Base-by-base conservation (phyloP, 2,888 invertebrate species). In the Yponomeuta sedellus region DNA sequence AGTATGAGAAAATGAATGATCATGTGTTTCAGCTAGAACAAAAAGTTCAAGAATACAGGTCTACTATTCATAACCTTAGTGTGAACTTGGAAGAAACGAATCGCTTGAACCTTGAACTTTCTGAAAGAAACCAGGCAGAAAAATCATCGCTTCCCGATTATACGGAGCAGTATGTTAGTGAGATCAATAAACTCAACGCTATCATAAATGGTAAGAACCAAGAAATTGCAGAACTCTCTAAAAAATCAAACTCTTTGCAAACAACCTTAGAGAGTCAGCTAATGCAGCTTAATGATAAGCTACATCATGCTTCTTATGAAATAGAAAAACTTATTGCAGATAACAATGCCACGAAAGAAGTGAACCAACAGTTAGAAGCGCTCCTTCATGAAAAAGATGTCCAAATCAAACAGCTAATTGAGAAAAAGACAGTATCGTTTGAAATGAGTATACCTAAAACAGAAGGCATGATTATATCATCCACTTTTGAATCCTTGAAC, bases 111-210 rank as follows among this genome's bases (percentile, higher is more conserved):
- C 79, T 83, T 68, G 80, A 82, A 64, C 69, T 89, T 52, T 66
- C 74, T 58, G 80, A 82, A 64, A 85, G 80, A 70, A 70, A 73
- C 22, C 70, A 71, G 22, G 74, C 71, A 69, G 75, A 80, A 61
- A 73, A 76, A 59, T 67, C 61, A 59, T 66, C 70, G 64, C 22
- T 74, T 1, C 80, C 92, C 11, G 90, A 91, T 76, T 91, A 89
- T 72, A 90, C 91, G 10, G 90, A 90, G 67, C 90, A 90, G 70
- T 91, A 89, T 70, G 81, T 91, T 70, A 89, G 78, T 71, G 93
- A 94, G 81, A 93, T 93, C 72, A 93, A 93, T 72, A 91, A 90
- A 57, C 77, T 94, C 0, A 91, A 92, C 66, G 86, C 92, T 66
- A 71, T 92, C 52, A 74, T 94, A 2, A 85, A 85, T 52, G 86